Evolutionary conservation across 2,113 vertebrate species (phyloP).

Genomic region (Prunella himalayana): DNA sequence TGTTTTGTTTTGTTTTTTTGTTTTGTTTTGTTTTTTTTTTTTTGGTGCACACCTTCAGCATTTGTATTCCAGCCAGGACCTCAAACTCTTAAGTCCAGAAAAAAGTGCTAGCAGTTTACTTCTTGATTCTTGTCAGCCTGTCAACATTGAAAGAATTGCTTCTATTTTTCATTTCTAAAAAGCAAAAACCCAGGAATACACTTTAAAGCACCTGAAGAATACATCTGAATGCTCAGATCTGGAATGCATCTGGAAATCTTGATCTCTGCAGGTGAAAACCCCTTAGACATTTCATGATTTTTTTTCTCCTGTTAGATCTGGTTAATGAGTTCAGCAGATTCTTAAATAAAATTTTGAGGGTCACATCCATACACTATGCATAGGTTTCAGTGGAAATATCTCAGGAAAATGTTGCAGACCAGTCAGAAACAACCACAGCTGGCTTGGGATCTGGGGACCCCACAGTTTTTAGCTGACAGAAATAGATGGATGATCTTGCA

Average conservation of each 20-base stretch:
- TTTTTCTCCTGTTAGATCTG: not conserved
- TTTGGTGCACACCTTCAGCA: not conserved
- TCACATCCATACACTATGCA: not conserved
- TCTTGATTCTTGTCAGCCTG: not conserved
- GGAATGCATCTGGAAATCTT: not conserved
- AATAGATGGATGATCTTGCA: not conserved
- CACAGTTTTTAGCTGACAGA: not conserved
- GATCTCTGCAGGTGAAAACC: not conserved
- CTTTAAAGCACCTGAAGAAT: not conserved
- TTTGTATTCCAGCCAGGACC: not conserved
- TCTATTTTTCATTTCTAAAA: not conserved
- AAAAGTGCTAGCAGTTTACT: not conserved
- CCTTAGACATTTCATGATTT: not conserved
- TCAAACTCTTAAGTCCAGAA: not conserved
- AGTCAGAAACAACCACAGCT: not conserved
- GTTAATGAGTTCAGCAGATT: not conserved
- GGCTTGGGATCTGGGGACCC: not conserved
- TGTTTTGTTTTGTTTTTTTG: too few species aligned
- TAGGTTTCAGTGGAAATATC: not conserved
- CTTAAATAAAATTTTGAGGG: not conserved
- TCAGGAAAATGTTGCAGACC: not conserved
- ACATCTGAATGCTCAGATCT: not conserved
- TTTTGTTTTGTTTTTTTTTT: too few species aligned
- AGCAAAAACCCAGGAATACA: not conserved
- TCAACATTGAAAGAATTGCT: not conserved